phyloP scores from a whole-genome alignment of 1,140 invertebrate genomes.

The Battus philenor region DNA sequence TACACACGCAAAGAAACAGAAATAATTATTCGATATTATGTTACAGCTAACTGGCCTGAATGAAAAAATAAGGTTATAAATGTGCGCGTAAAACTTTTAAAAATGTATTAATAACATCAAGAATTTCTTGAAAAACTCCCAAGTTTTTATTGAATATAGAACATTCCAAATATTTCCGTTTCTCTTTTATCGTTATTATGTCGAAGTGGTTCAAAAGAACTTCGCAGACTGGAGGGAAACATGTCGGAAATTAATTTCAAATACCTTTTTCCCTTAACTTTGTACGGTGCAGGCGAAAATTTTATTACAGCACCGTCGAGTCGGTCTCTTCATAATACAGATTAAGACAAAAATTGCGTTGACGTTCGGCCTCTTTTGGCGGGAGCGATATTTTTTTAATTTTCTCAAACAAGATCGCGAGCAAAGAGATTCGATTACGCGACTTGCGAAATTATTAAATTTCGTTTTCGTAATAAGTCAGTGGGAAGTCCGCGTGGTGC shows the following conservation, averaged over 20 bases:
- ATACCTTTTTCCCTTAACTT: conserved; percentile 17
- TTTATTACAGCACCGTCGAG: conserved; percentile 33
- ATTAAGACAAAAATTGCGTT: conserved; percentile 66
- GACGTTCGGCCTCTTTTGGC: conserved; percentile 42
- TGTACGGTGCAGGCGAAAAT: conserved; percentile 29
- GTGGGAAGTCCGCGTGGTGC: conserved; percentile 23
- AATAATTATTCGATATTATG: too few relatives aligned
- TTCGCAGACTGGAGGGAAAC: conserved; percentile 13
- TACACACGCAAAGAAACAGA: too few relatives aligned
- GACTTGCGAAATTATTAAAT: conserved; percentile 46
- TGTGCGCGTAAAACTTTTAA: too few relatives aligned
- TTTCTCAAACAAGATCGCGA: conserved; percentile 58
- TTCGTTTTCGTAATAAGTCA: conserved; percentile 38
- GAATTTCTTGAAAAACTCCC: too few relatives aligned
- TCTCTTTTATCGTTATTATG: conserved; percentile 16
- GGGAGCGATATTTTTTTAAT: conserved; percentile 66
- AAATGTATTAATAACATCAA: too few relatives aligned
- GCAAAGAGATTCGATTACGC: conserved; percentile 52
- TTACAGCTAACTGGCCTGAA: too few relatives aligned
- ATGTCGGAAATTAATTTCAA: conserved; percentile 30
- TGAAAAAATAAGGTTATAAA: too few relatives aligned
- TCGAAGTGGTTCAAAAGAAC: conserved; percentile 15
- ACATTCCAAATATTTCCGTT: conserved; percentile 8
- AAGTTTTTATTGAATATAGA: conserved; percentile 6
- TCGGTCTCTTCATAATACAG: conserved; percentile 53